These are phyloP conservation scores for Kryptopterus vitreolus DNA, from an alignment of 2,797 vertebrate genomes.

Conservation along the genomic window DNA sequence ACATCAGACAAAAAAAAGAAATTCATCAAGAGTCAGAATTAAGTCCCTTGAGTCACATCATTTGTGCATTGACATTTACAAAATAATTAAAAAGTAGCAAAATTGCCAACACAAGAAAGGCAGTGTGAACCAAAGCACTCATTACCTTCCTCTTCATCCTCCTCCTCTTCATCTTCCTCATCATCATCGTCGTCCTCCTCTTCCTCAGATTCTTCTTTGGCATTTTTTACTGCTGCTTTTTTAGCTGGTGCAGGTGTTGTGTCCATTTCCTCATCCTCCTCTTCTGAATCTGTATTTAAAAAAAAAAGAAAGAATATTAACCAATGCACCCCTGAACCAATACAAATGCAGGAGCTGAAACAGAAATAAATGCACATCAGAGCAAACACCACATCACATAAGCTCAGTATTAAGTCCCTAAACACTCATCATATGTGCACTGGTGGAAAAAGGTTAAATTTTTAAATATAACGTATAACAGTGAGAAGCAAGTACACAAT, in stretches of 20 bases:
- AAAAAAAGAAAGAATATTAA: not conserved
- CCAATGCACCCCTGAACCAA: not conserved
- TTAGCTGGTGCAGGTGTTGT: constrained; percentile 74
- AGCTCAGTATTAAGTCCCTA: constrained; percentile 79
- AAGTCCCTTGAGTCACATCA: constrained; percentile 21
- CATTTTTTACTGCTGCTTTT: constrained; percentile 83
- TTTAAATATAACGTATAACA: too few relatives aligned
- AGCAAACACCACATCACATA: constrained; percentile 55
- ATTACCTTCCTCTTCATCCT: constrained; percentile 65
- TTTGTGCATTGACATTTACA: constrained; percentile 1
- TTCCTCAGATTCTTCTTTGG: constrained; percentile 84
- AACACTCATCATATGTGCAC: constrained; percentile 66
- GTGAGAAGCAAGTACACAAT: not conserved
- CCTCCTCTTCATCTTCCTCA: constrained; percentile 83
- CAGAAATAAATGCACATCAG: constrained; percentile 52
- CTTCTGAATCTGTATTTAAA: constrained; percentile 80
- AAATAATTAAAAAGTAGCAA: not conserved
- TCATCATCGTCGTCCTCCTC: constrained; percentile 88
- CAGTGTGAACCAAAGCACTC: not conserved
- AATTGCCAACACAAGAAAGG: not conserved
- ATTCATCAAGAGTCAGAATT: constrained; percentile 36
- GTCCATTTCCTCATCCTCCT: constrained; percentile 87
- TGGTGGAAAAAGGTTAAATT: not conserved
- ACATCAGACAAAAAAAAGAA: constrained; percentile 29
- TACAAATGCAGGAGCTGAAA: not conserved